These are phyloP conservation scores for Crotophaga sulcirostris DNA, from an alignment of 2,113 vertebrate genomes.

Conservation along the genomic window DNA sequence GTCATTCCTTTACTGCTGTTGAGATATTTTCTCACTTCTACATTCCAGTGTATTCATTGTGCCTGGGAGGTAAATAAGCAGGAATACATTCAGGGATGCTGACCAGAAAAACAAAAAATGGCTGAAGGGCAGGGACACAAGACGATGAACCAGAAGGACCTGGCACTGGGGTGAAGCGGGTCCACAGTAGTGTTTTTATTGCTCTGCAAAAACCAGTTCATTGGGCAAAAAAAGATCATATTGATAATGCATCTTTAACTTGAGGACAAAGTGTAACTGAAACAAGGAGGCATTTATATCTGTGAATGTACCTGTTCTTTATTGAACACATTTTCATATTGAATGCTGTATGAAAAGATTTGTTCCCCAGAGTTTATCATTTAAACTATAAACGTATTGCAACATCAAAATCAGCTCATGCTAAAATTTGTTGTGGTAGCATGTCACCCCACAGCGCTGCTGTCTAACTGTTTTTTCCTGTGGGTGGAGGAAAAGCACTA, in stretches of 20 bases:
- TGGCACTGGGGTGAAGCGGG: background rate
- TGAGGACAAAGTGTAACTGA: background rate
- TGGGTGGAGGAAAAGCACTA: background rate
- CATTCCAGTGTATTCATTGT: fast-evolving
- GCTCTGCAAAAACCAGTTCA: background rate
- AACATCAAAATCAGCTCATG: background rate
- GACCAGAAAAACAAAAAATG: background rate
- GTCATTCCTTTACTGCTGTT: background rate
- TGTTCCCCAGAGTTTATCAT: background rate
- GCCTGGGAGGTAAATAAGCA: background rate
- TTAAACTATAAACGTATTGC: background rate
- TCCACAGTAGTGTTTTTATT: background rate
- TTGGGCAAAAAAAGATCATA: background rate
- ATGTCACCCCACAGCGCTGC: background rate
- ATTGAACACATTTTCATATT: background rate
- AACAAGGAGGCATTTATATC: background rate
- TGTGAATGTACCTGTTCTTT: background rate
- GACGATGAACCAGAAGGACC: background rate
- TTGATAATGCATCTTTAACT: background rate
- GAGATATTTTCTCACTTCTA: background rate
- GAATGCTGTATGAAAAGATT: background rate
- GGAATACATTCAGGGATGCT: fast-evolving
- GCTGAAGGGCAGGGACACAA: background rate
- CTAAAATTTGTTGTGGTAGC: background rate
- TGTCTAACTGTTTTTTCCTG: background rate